Evolutionary conservation across 1,140 invertebrate genomes (phyloP).

Genomic region (Phortica variegata): DNA sequence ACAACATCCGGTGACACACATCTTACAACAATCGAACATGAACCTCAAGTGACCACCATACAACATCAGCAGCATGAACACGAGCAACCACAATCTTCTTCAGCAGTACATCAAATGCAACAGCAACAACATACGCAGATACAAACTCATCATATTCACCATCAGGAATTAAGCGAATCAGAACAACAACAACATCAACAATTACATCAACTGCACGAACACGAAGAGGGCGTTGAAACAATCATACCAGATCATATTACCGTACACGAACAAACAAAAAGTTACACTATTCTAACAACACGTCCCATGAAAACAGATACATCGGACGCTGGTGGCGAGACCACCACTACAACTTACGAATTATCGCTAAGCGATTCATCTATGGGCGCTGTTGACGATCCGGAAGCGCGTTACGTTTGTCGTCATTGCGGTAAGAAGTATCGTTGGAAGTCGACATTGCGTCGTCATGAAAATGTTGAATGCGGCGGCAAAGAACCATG

Average conservation of each 20-base stretch:
- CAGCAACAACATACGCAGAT: conserved; percentile 37
- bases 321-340: conserved; percentile 34
- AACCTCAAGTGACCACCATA: conserved; percentile 26
- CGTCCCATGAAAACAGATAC: conserved; percentile 47
- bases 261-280: conserved; percentile 48
- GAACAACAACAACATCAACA: conserved; percentile 30
- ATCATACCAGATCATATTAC: conserved; percentile 41
- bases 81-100: conserved; percentile 23
- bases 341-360: conserved; percentile 50
- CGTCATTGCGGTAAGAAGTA: conserved; percentile 78
- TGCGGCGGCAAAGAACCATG: conserved; percentile 82
- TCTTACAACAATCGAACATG: conserved; percentile 45
- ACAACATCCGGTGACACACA: conserved; percentile 33
- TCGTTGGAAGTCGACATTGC: conserved; percentile 78
- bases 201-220: conserved; percentile 35
- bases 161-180: conserved; percentile 26
- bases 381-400: conserved; percentile 57
- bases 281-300: conserved; percentile 53
- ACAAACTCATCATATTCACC: conserved; percentile 41
- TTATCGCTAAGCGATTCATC: conserved; percentile 54
- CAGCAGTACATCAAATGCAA: conserved; percentile 20
- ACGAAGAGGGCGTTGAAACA: conserved; percentile 47
- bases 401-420: conserved; percentile 71
- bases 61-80: conserved; percentile 28
- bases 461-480: conserved; percentile 80